Evolutionary conservation across 2,888 invertebrate species (phyloP).

Genomic region (Pyrocoelia pectoralis): DNA sequence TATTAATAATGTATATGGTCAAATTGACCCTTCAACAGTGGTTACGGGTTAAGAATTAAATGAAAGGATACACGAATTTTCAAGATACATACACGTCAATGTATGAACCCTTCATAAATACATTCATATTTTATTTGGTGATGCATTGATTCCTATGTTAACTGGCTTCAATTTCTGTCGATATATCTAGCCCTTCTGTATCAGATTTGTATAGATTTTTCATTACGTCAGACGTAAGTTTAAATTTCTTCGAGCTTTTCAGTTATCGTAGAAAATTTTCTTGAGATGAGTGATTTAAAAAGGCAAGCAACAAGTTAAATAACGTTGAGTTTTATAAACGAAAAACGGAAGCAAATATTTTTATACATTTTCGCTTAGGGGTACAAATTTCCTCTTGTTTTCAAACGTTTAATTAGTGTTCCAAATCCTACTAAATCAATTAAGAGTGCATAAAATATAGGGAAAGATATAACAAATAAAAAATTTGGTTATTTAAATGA

Average conservation of each 20-base stretch:
- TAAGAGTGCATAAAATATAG: neutral
- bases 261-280: constrained; percentile 5
- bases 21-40: no score
- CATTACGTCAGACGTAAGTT: neutral
- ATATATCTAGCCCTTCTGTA: neutral
- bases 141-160: neutral
- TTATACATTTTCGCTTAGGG: neutral
- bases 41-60: no score
- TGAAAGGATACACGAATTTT: no score
- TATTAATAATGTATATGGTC: no score
- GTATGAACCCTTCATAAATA: neutral
- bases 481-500: constrained; percentile 56
- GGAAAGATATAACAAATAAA: constrained; percentile 13
- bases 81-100: neutral
- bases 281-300: neutral
- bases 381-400: neutral
- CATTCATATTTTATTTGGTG: neutral
- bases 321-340: constrained; percentile 1
- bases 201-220: neutral
- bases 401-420: neutral
- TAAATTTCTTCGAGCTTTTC: constrained; percentile 3
- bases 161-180: neutral
- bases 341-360: neutral
- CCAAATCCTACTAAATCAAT: neutral
- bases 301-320: constrained; percentile 1